Base-by-base conservation (phyloP, 2,888 invertebrate species). In the Drosophila neotestacea region DNA sequence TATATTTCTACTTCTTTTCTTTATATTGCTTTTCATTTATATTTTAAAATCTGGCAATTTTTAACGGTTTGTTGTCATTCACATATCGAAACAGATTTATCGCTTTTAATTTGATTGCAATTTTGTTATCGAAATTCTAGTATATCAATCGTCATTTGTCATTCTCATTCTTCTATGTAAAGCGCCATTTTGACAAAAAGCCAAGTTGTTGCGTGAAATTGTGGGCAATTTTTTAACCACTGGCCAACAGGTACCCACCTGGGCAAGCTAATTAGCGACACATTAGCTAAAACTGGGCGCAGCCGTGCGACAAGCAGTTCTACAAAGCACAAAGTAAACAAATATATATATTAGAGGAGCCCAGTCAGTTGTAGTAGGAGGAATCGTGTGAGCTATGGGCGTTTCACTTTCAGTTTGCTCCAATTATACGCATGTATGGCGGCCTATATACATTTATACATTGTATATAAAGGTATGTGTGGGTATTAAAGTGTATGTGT, bases 251-350 rank as follows among this genome's bases (percentile, higher is more conserved):
- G 55, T 42, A 52, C 47, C 58, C 46, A 48, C 44, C 44, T 42
- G 46, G 42, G 41, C 61, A 36, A 61, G 65, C 70, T 84, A 84
- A 84, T 84, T 84, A 84, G 81, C 56, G 68, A 60, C 73, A 73
- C 78, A 86, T 83, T 86, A 75, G 78, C 88, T 50, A 55, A 73
- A 64, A 60, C 51, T 69, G 63, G 84, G 88, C 73, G 88, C 88
- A 81, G 71, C 59, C 78, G 52, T 65, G 73, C 58, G 83, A 11
- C 55, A 42, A 70, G 50, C 67, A 77, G 73, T 36, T 66, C 56
- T 51, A 58, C 68, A 83, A 73, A 74, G 69, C 66, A 46, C 58
- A 52, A 66, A 70, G 60, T 65, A 63, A 79, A 73, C 51, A 62
- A 82, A 73, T 88, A 70, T 74, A 70, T 74, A 51, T 71, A 79